Evolutionary conservation across 2,797 vertebrate species (phyloP).

Genomic region (Pteronotus mesoamericanus): DNA sequence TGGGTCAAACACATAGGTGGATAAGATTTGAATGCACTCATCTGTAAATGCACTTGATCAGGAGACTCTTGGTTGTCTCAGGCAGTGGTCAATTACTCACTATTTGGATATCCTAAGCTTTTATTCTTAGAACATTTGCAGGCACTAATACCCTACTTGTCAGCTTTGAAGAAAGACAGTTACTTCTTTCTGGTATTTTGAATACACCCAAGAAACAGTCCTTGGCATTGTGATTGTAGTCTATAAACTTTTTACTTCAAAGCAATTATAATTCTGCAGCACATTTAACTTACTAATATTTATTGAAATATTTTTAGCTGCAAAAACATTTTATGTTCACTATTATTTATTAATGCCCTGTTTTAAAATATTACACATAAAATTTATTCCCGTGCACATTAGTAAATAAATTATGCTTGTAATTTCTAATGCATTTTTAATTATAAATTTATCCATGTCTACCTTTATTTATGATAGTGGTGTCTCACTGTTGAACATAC

Average conservation of each 20-base stretch:
- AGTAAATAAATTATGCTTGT: slow-evolving; percentile 82
- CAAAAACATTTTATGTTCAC: slow-evolving; percentile 77
- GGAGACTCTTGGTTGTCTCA: neutral
- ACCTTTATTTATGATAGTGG: slow-evolving; percentile 78
- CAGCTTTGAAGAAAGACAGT: slow-evolving; percentile 26
- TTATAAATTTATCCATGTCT: slow-evolving; percentile 81
- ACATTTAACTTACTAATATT: slow-evolving; percentile 71
- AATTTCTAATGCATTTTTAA: slow-evolving; percentile 83
- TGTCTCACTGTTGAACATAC: slow-evolving; percentile 73
- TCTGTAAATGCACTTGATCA: neutral
- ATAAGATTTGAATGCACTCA: neutral
- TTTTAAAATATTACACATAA: slow-evolving; percentile 80
- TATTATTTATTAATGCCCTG: slow-evolving; percentile 81
- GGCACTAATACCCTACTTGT: neutral
- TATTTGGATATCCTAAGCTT: neutral
- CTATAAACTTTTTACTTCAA: slow-evolving; percentile 58
- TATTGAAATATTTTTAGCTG: slow-evolving; percentile 79
- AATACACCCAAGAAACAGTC: slow-evolving; percentile 31
- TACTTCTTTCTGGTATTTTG: slow-evolving; percentile 31
- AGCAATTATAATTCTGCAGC: slow-evolving; percentile 52
- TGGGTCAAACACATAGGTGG: neutral
- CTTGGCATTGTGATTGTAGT: neutral
- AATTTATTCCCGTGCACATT: slow-evolving; percentile 79
- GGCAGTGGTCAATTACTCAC: neutral
- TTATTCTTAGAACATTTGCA: slow-evolving; percentile 18